Base-by-base conservation (phyloP, 2,113 vertebrate genomes). In the Origma solitaria region DNA sequence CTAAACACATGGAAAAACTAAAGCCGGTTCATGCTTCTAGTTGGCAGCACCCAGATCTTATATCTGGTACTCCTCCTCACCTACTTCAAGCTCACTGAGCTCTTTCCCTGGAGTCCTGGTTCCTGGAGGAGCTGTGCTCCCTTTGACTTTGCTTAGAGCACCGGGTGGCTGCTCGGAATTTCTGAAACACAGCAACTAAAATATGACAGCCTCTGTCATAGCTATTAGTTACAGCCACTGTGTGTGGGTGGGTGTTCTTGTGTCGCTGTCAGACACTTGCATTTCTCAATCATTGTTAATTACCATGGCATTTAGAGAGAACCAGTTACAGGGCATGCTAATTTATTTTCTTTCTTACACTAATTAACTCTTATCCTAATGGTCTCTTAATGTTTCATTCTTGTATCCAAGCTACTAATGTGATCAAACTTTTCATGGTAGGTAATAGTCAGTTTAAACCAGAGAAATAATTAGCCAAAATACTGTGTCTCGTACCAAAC, bases 231-330 rank as follows among this genome's bases (percentile, higher is more conserved):
- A 75, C 65, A 93, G 85, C 68, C 92, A 45, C 86, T 72, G 40
- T 62, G 91, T 78, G 91, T 70, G 91, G 7, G 94, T 88, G 94
- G 87, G 82, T 93, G 92, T 90, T 76, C 86, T 86, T 72, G 31
- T 92, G 81, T 50, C 0, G 0, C 89, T 94, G 79, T 96, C 82
- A 96, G 88, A 40, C 60, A 93, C 84, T 58, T 25, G 28, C 56
- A 75, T 95, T 96, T 95, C 94, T 93, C 95, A 94, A 81, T 96
- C 94, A 88, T 23, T 77, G 60, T 92, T 96, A 92, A 95, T 94
- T 95, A 44, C 49, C 8, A 7, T 81, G 72, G 76, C 25, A 3
- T 88, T 83, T 68, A 79, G 69, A 84, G 72, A 86, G 51, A 94
- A 53, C 9, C 28, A 45, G 76, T 94, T 90, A 82, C 44, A 88